A percentile compares a stretch with the other conserved stretches of the same genome.
Evolutionary conservation across 2,113 vertebrate genomes (phyloP).

Genomic region (Silurus glanis): DNA sequence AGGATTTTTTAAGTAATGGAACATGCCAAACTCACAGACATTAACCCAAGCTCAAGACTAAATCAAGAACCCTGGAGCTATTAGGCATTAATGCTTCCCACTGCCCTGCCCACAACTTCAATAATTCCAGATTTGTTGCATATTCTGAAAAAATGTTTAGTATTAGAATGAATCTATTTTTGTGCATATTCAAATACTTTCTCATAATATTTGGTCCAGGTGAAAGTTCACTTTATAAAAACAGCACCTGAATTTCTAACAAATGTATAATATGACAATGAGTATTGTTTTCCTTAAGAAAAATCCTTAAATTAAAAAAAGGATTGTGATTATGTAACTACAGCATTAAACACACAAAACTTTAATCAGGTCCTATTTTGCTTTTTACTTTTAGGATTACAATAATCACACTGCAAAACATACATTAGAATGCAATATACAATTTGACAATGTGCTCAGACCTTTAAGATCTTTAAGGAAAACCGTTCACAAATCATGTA

Average conservation of each 20-base stretch:
- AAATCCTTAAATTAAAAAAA: too few relatives aligned
- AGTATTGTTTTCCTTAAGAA: too few relatives aligned
- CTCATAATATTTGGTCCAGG: background rate
- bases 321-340: too few relatives aligned
- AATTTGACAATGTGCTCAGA: too few relatives aligned
- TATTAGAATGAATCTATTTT: background rate
- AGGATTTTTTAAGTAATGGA: background rate
- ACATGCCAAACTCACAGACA: background rate
- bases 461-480: too few relatives aligned
- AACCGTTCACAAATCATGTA: too few relatives aligned
- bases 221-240: background rate
- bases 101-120: background rate
- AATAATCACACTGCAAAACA: background rate
- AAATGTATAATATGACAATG: background rate
- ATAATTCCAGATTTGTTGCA: background rate
- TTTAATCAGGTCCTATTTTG: too few relatives aligned
- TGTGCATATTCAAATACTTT: background rate
- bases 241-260: background rate
- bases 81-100: background rate
- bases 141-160: background rate
- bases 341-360: too few relatives aligned
- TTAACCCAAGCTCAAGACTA: background rate
- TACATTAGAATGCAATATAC: too few relatives aligned
- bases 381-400: background rate
- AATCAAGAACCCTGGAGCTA: background rate